A percentile compares a stretch with the other conserved stretches of the same genome.
Conservation (phyloP, 2,888 invertebrate genomes). For the Vanessa cardui region DNA sequence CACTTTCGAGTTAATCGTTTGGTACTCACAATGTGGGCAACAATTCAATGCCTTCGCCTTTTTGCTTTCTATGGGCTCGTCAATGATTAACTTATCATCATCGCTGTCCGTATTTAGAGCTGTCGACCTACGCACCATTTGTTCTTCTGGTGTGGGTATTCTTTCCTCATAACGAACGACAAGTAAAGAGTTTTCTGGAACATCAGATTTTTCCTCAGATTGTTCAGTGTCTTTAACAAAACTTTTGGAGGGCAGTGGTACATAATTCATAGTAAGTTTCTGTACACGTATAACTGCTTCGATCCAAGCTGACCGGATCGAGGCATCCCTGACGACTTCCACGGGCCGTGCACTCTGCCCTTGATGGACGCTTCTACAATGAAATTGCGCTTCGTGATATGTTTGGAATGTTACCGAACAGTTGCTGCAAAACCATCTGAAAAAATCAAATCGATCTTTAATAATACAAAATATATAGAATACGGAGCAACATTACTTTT, state of each 20-base stretch:
- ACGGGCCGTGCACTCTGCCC: conserved; percentile 51
- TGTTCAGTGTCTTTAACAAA: not conserved
- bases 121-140: conserved; percentile 39
- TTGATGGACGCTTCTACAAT: conserved; percentile 59
- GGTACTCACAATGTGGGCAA: conserved; percentile 62
- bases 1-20: conserved; percentile 42
- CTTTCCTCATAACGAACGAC: conserved; percentile 65
- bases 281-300: conserved; percentile 54
- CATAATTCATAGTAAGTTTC: conserved; percentile 47
- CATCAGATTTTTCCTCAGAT: not conserved
- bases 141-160: conserved; percentile 55
- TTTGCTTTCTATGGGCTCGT: conserved; percentile 46
- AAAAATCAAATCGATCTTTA: conserved; percentile 4
- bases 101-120: conserved; percentile 44
- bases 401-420: conserved; percentile 61
- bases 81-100: conserved; percentile 59
- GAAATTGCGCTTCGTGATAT: conserved; percentile 73
- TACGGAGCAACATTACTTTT: conserved; percentile 1
- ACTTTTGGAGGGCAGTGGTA: conserved; percentile 7
- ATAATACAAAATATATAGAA: not conserved
- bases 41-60: conserved; percentile 34
- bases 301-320: conserved; percentile 60
- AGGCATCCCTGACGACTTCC: conserved; percentile 58
- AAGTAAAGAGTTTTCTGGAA: conserved; percentile 63
- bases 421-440: conserved; percentile 70